phyloP scores from a whole-genome alignment of 2,888 invertebrate genomes.

The Spodoptera exigua region DNA sequence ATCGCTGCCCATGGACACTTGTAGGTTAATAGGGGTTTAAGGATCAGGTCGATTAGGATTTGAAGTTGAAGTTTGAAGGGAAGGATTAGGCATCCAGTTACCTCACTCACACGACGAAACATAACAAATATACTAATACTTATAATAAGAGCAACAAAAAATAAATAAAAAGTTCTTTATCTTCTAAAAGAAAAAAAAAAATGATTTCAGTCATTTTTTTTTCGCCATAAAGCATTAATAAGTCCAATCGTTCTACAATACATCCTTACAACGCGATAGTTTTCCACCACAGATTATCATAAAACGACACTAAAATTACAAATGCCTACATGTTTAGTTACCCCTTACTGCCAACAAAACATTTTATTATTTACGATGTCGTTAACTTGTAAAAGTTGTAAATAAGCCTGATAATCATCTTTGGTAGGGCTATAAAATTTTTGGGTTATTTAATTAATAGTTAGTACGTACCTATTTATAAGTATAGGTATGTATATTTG shows the following conservation, averaged over 20 bases:
- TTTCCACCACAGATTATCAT: slow-evolving; percentile 49
- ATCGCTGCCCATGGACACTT: too few species aligned
- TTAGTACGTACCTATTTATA: slow-evolving; percentile 28
- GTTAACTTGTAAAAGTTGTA: slow-evolving; percentile 77
- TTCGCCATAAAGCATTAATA: not conserved
- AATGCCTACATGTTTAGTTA: slow-evolving; percentile 49
- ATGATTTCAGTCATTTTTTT: not conserved
- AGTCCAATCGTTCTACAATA: slow-evolving; percentile 9
- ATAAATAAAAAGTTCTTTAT: too few species aligned
- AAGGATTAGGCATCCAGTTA: too few species aligned
- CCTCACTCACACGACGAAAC: too few species aligned
- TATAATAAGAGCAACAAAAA: too few species aligned
- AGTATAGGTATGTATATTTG: slow-evolving; percentile 14
- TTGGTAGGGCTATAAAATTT: slow-evolving; percentile 61
- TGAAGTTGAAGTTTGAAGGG: too few species aligned
- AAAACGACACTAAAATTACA: slow-evolving; percentile 42
- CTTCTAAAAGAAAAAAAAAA: not conserved
- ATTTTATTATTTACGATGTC: slow-evolving; percentile 73
- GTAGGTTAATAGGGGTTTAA: too few species aligned
- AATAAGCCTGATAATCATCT: slow-evolving; percentile 73
- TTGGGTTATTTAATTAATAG: slow-evolving; percentile 63
- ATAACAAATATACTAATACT: too few species aligned
- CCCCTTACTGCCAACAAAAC: slow-evolving; percentile 60
- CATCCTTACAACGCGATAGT: slow-evolving; percentile 20
- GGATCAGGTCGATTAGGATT: too few species aligned